Percentiles rank a stretch among this genome's conserved stretches.
phyloP scores from a whole-genome alignment of 2,888 invertebrate species.

The Pharmacophagus antenor region DNA sequence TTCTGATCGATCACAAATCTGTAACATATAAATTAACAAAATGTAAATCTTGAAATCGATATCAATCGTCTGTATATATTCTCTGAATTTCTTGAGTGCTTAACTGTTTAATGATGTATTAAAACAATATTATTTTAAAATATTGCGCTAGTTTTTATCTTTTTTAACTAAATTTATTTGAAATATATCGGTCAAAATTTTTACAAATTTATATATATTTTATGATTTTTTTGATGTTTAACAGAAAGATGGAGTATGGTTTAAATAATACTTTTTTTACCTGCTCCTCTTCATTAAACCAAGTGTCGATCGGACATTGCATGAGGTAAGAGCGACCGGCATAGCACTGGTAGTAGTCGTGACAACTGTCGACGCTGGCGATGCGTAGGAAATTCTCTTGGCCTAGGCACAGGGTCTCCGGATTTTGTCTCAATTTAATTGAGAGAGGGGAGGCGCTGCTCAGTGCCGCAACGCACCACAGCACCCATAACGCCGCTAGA shows the following conservation, averaged over 20 bases:
- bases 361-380: constrained; percentile 59
- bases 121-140: too few species aligned
- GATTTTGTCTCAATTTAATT: constrained; percentile 67
- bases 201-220: too few species aligned
- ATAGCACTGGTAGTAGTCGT: constrained; percentile 73
- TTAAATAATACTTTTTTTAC: too few species aligned
- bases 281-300: constrained; percentile 73
- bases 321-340: constrained; percentile 64
- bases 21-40: constrained; percentile 13
- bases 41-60: neutral
- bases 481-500: constrained; percentile 39
- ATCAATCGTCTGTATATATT: too few species aligned
- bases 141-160: too few species aligned
- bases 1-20: constrained; percentile 65
- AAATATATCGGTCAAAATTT: too few species aligned
- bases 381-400: constrained; percentile 74
- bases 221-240: too few species aligned
- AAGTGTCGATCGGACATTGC: constrained; percentile 64
- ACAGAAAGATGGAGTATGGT: too few species aligned
- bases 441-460: constrained; percentile 66
- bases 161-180: too few species aligned
- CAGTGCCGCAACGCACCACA: constrained; percentile 52
- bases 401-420: constrained; percentile 71
- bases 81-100: too few species aligned
- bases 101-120: too few species aligned